phyloP scores from a whole-genome alignment of 2,888 invertebrate genomes.

The Tyria jacobaeae region DNA sequence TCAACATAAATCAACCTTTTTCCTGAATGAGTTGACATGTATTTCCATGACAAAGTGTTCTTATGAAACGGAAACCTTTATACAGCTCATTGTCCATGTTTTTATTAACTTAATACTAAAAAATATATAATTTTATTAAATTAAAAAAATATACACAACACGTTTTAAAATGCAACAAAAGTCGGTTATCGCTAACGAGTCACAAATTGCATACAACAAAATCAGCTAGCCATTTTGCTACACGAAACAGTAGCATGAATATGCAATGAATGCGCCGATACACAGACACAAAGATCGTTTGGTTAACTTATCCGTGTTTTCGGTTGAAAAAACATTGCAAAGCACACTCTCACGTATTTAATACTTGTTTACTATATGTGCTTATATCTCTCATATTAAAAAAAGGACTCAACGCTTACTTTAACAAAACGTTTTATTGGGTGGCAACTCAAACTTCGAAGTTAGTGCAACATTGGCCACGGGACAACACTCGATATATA shows the following conservation, averaged over 20 bases:
- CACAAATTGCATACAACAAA: constrained; percentile 39
- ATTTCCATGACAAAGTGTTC: no score
- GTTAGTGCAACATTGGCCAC: no score
- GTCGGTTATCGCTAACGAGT: constrained; percentile 39
- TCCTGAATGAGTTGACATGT: no score
- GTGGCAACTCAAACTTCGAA: no score
- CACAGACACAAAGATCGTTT: constrained; percentile 53
- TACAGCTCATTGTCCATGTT: no score
- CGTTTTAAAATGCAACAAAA: constrained; percentile 6
- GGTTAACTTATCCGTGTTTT: constrained; percentile 40
- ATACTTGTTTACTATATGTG: neutral
- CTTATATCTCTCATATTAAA: neutral
- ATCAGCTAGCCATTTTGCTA: constrained; percentile 48
- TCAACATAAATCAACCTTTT: no score
- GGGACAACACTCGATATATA: no score
- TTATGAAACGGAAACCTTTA: no score
- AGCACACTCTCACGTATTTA: neutral
- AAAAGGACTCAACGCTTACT: no score
- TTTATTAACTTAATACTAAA: neutral
- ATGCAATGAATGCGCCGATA: constrained; percentile 61
- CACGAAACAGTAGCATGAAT: constrained; percentile 59
- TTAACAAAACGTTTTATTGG: neutral
- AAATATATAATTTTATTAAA: neutral
- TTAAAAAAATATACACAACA: neutral
- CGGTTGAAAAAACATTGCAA: constrained; percentile 21